Percentiles rank a stretch among this genome's conserved stretches.
phyloP scores from a whole-genome alignment of 2,888 invertebrate species.

The Nineta flava region DNA sequence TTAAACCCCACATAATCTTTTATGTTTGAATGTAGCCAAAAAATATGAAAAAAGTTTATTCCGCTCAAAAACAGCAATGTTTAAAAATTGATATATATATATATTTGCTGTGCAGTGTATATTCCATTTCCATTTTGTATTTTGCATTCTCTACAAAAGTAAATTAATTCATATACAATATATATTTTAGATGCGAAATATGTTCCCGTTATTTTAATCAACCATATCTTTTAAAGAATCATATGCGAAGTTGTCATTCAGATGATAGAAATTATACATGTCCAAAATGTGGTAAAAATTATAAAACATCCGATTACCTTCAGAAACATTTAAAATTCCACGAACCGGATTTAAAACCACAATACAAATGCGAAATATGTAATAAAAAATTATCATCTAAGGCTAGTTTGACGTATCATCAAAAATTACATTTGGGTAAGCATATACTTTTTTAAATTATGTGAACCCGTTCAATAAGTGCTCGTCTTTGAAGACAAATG shows the following conservation, averaged over 20 bases:
- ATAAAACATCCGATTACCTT: conserved; percentile 37
- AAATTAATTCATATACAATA: no score
- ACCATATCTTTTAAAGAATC: conserved; percentile 30
- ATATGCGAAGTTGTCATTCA: conserved; percentile 31
- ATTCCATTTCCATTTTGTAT: no score
- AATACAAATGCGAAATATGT: conserved; percentile 38
- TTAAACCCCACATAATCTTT: no score
- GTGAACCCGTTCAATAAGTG: no score
- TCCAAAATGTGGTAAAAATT: conserved; percentile 37
- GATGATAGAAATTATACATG: conserved; percentile 34
- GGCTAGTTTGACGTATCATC: conserved; percentile 52
- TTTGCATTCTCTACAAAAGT: no score
- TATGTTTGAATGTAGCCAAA: no score
- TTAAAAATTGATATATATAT: no score
- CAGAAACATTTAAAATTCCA: conserved; percentile 37
- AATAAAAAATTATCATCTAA: conserved; percentile 40
- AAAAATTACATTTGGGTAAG: conserved; percentile 35
- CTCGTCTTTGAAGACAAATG: no score
- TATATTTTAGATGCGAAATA: conserved; percentile 31
- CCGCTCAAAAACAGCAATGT: no score
- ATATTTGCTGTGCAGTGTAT: no score
- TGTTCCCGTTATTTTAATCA: conserved; percentile 39
- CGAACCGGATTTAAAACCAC: conserved; percentile 28
- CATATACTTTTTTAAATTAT: background rate
- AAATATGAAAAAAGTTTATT: no score